Evolutionary conservation across 2,113 vertebrate species (phyloP).

Genomic region (Tringa solitaria): DNA sequence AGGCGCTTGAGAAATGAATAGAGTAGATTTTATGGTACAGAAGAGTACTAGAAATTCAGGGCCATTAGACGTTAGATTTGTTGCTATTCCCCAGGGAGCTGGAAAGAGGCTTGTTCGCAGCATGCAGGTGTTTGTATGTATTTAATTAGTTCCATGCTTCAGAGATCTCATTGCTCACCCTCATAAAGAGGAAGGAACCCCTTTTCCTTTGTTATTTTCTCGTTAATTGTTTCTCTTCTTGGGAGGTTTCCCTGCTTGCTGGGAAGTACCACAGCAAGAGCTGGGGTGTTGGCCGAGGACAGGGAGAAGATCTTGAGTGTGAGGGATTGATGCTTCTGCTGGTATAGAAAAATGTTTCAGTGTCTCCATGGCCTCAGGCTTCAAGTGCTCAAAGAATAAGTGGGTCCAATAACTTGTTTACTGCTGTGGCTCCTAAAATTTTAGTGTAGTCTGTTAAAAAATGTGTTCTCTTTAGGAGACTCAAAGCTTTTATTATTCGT

Average conservation of each 20-base stretch:
- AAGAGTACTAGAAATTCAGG: background rate
- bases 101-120: background rate
- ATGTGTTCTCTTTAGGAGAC: fast-evolving
- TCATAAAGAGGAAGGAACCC: background rate
- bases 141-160: background rate
- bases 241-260: background rate
- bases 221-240: background rate
- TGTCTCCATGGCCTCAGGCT: background rate
- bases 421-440: background rate
- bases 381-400: background rate
- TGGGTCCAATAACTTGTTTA: background rate
- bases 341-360: background rate
- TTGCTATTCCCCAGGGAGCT: background rate
- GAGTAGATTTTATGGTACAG: background rate
- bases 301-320: background rate
- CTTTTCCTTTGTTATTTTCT: background rate
- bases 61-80: background rate
- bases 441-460: background rate
- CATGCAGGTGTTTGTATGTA: background rate
- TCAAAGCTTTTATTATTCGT: background rate
- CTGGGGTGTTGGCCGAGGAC: background rate
- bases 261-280: background rate
- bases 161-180: background rate
- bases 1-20: background rate
- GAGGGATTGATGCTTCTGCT: background rate